Evolutionary conservation across 2,797 vertebrate species (phyloP), one percentile per base, ranked within the genome.

Genomic region (Crypturellus tataupa): DNA sequence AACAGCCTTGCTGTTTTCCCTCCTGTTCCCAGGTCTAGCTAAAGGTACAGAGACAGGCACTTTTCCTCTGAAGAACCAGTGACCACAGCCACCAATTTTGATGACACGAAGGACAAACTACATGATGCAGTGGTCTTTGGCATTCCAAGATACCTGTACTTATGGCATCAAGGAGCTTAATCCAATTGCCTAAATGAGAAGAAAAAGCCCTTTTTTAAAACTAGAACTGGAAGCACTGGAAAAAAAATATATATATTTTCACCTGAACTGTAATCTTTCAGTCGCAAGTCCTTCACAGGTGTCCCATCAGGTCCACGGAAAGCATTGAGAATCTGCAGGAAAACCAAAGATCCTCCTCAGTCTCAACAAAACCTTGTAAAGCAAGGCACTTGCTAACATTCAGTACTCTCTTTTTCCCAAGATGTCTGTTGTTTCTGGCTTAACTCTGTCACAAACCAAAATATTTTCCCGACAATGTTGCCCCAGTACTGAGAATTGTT

Each of bases 211-310:
- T 76, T 77, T 42, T 69, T 53, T 17, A 17, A 87, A 62, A 35
- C 35, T 21, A 20, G 86, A 92, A 85, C 18, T 6, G 44, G 67
- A 75, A 87, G 85, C 72, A 93, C 37, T 85, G 78, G 60, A 75
- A 90, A 94, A 92, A 88, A 49, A 10, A 49, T 24, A 49, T 3
- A 49, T 12, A 12, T 80, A 19, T 83, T 80, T 98, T 98, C 97
- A 98, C 98, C 98, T 98, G 97, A 97, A 75, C 97, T 98, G 95
- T 96, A 98, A 97, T 98, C 97, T 96, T 98, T 98, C 75, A 98
- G 95, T 68, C 97, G 91, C 97, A 98, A 90, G 89, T 97, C 97
- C 94, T 98, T 98, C 75, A 98, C 89, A 27, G 97, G 97, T 10
- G 92, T 95, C 76, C 97, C 98, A 86, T 97, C 97, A 12, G 96